These are phyloP conservation scores for Mactromeris polynyma DNA, from an alignment of 2,888 invertebrate genomes.

Conservation along the genomic window DNA sequence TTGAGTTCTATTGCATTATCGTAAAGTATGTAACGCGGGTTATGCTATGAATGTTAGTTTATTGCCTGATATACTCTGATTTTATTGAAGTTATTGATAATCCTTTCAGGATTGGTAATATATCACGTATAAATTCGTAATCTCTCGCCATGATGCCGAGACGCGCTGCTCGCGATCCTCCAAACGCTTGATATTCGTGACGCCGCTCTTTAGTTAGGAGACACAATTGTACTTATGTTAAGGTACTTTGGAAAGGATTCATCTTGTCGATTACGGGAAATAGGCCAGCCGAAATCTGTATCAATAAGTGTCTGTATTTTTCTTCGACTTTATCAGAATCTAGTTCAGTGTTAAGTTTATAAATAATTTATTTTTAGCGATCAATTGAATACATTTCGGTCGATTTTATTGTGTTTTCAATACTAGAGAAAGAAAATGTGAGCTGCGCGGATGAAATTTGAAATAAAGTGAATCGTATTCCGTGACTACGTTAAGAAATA, in stretches of 20 bases:
- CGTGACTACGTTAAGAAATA: no score
- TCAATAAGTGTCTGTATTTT: not conserved
- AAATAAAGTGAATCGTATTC: no score
- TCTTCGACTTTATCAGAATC: slow-evolving; percentile 6
- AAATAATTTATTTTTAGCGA: not conserved
- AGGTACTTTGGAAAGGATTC: slow-evolving; percentile 18
- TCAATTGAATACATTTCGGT: not conserved
- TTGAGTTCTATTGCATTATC: slow-evolving; percentile 33
- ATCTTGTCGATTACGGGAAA: not conserved
- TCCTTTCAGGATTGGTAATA: slow-evolving; percentile 53
- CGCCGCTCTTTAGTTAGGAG: slow-evolving; percentile 43
- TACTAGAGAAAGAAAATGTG: no score
- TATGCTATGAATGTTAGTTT: slow-evolving; percentile 53
- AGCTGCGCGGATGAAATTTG: no score
- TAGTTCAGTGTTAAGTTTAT: not conserved
- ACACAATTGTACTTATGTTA: slow-evolving; percentile 39
- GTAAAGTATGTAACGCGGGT: slow-evolving; percentile 22
- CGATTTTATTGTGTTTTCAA: not conserved
- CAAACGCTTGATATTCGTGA: slow-evolving; percentile 45
- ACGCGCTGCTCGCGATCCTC: slow-evolving; percentile 36
- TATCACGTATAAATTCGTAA: slow-evolving; percentile 56
- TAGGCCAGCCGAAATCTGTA: not conserved
- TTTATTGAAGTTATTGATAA: slow-evolving; percentile 59
- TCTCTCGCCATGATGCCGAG: slow-evolving; percentile 48
- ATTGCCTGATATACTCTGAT: slow-evolving; percentile 54